These are phyloP conservation scores for Neolamprologus longior DNA, from an alignment of 2,113 vertebrate species.

Conservation along the genomic window DNA sequence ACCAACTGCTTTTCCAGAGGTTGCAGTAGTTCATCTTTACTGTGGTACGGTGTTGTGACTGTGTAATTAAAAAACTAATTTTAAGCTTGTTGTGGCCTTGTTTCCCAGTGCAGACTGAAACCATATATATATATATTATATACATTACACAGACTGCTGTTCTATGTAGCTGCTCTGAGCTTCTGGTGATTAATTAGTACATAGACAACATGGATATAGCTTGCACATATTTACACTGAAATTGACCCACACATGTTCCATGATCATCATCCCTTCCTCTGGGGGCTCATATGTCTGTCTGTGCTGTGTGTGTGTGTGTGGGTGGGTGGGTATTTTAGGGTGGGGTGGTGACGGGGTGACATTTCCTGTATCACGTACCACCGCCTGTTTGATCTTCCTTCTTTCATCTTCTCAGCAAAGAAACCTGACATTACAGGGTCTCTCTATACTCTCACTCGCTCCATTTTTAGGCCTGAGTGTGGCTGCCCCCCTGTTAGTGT, in stretches of 20 bases:
- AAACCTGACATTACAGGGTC: slow-evolving; percentile 60
- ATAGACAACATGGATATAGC: background rate
- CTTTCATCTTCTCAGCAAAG: slow-evolving; percentile 69
- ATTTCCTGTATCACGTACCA: slow-evolving; percentile 57
- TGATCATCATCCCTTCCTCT: background rate
- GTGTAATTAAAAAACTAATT: slow-evolving; percentile 4
- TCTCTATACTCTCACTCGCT: slow-evolving; percentile 30
- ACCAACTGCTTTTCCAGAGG: background rate
- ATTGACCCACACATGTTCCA: background rate
- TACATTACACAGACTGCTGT: background rate
- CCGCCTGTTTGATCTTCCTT: slow-evolving; percentile 59
- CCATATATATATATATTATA: background rate
- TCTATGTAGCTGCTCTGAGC: background rate
- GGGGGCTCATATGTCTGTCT: background rate
- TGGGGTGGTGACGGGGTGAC: slow-evolving; percentile 15
- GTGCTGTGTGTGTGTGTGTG: background rate
- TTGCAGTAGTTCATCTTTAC: background rate
- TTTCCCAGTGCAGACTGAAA: background rate
- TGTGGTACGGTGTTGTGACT: background rate
- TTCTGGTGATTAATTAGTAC: slow-evolving; percentile 31
- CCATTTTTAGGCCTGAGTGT: slow-evolving; percentile 18
- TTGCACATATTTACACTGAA: background rate
- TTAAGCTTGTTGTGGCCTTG: slow-evolving; percentile 14
- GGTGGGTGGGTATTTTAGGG: background rate
- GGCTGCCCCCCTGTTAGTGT: background rate